Evolutionary conservation across 2,888 invertebrate genomes (phyloP), one percentile per base, ranked within the genome.

Genomic region (Onchidella celtica): DNA sequence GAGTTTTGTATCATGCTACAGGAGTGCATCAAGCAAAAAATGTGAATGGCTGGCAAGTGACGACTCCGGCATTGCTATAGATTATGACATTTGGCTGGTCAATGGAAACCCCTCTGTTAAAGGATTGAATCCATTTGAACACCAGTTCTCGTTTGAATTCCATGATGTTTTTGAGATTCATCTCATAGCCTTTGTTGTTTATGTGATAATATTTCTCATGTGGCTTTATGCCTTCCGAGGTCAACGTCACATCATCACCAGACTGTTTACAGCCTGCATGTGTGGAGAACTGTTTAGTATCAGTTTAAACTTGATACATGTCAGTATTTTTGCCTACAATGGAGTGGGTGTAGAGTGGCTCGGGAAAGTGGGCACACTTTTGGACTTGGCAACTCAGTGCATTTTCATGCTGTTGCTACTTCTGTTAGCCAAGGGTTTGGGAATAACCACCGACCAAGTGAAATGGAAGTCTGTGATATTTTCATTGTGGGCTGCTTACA

Each of bases 401-500:
- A 95, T 97, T 6, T 98, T 99, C 92, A 98, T 99, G 97, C 94
- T 99, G 87, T 95, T 99, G 80, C 94, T 99, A 63, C 95, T 99
- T 79, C 94, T 99, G 79, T 94, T 99, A 86, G 98, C 98, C 59
- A 98, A 99, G 95, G 99, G 99, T 70, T 98, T 98, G 98, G 98
- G 98, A 4, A 97, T 99, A 40, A 98, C 98, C 14, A 95, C 97
- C 87, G 95, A 97, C 91, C 97, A 98, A 94, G 95, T 98, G 79
- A 96, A 97, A 24, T 96, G 97, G 34, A 97, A 97, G 92, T 96
- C 96, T 24, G 93, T 97, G 59, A 95, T 97, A 38, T 96, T 97
- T 93, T 96, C 96, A 57, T 96, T 98, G 87, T 99, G 99, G 98
- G 95, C 97, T 88, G 95, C 96, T 83, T 98, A 99, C 92, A 97